phyloP scores from a whole-genome alignment of 2,797 vertebrate species.

The Lepilemur ruficaudatus region DNA sequence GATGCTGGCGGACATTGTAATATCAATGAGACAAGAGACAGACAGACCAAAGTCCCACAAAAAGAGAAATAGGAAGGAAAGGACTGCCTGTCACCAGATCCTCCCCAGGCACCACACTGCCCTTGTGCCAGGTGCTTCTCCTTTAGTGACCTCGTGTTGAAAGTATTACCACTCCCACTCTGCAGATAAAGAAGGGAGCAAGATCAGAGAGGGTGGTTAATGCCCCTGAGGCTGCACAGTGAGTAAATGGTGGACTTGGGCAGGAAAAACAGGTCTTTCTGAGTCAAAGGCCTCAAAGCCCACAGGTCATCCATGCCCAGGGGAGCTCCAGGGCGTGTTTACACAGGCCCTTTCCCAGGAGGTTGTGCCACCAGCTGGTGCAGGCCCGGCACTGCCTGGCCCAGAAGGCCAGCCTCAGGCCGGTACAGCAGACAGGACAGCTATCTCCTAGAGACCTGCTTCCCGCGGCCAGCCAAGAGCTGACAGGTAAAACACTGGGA shows the following conservation, averaged over 20 bases:
- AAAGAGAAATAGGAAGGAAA: background rate
- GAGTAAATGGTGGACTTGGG: background rate
- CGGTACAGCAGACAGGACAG: background rate
- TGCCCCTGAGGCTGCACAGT: background rate
- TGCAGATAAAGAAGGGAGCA: background rate
- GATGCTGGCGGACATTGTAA: background rate
- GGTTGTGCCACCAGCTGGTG: no score
- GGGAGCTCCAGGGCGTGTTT: background rate
- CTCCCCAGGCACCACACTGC: rapidly evolving
- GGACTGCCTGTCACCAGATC: background rate
- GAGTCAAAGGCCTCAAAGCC: background rate
- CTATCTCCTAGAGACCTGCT: background rate
- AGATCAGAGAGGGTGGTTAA: background rate
- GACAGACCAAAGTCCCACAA: background rate
- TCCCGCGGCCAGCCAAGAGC: constrained; percentile 3
- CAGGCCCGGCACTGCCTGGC: background rate
- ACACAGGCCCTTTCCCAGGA: background rate
- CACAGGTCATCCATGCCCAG: background rate
- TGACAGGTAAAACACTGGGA: constrained; percentile 19
- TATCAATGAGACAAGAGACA: background rate
- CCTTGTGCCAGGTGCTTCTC: background rate
- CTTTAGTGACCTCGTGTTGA: background rate
- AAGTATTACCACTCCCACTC: background rate
- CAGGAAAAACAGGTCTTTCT: background rate
- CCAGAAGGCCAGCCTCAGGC: background rate